These are phyloP conservation scores for Chanos chanos DNA, from an alignment of 2,797 vertebrate species.

Conservation along the genomic window DNA sequence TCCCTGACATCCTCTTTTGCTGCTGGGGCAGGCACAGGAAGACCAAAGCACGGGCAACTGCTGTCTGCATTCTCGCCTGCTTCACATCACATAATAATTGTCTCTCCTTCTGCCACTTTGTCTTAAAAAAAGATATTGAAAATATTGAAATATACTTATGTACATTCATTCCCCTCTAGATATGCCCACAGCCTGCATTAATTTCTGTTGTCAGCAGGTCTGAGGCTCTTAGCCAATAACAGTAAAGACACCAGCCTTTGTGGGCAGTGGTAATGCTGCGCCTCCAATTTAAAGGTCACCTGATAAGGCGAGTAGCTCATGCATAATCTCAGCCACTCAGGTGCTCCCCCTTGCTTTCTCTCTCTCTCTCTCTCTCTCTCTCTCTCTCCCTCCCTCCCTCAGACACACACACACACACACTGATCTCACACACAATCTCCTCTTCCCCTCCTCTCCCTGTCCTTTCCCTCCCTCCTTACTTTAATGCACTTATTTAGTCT, in stretches of 20 bases:
- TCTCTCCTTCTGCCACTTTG: conserved; percentile 54
- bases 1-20: too few relatives aligned
- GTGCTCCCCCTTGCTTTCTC: conserved; percentile 31
- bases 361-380: neutral
- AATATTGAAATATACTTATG: conserved; percentile 57
- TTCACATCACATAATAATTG: conserved; percentile 69
- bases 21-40: too few relatives aligned
- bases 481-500: too few relatives aligned
- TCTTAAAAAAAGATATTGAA: conserved; percentile 62
- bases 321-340: conserved; percentile 65
- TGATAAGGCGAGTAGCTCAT: conserved; percentile 72
- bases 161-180: conserved; percentile 53
- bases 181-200: conserved; percentile 62
- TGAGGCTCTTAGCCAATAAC: conserved; percentile 65
- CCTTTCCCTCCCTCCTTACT: neutral
- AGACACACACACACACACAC: neutral
- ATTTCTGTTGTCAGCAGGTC: conserved; percentile 75
- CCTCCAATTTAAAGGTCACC: conserved; percentile 80
- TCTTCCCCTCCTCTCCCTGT: neutral
- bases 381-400: neutral
- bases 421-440: neutral
- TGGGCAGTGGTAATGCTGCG: conserved; percentile 61
- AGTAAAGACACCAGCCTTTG: conserved; percentile 56
- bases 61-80: conserved; percentile 59
- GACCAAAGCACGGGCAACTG: conserved; percentile 3